Evolutionary conservation across 2,797 vertebrate species (phyloP).

Genomic region (Esox lucius): DNA sequence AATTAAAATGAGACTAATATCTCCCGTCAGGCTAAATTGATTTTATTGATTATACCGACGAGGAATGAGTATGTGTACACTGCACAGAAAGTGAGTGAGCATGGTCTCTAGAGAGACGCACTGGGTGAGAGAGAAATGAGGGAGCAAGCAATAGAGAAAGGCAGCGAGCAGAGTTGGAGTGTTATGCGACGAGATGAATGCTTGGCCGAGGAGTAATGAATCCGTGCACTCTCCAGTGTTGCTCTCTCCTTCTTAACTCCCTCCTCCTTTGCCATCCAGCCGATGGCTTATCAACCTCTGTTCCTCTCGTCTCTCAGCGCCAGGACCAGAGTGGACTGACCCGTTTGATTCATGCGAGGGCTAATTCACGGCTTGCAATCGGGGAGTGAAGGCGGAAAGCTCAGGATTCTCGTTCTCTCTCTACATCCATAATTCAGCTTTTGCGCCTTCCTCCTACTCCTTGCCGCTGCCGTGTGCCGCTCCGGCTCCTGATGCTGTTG

Average conservation of each 20-base stretch:
- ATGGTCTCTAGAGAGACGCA: slow-evolving; percentile 51
- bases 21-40: slow-evolving; percentile 73
- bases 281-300: slow-evolving; percentile 37
- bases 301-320: slow-evolving; percentile 55
- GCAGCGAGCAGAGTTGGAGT: slow-evolving; percentile 51
- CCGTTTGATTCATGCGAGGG: slow-evolving; percentile 68
- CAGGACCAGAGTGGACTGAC: slow-evolving; percentile 71
- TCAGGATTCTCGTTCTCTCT: slow-evolving; percentile 69
- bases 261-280: slow-evolving; percentile 20
- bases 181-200: slow-evolving; percentile 25
- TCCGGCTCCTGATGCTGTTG: slow-evolving; percentile 28
- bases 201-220: slow-evolving; percentile 44
- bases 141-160: slow-evolving; percentile 58
- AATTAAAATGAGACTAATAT: slow-evolving; percentile 63
- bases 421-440: slow-evolving; percentile 72
- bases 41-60: slow-evolving; percentile 73
- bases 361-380: slow-evolving; percentile 71
- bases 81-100: slow-evolving; percentile 61
- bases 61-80: slow-evolving; percentile 60
- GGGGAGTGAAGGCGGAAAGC: slow-evolving; percentile 61
- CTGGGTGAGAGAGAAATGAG: slow-evolving; percentile 50
- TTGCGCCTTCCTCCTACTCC: slow-evolving; percentile 41
- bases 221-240: slow-evolving; percentile 10
- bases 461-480: slow-evolving; percentile 37
- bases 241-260: slow-evolving; percentile 17